Evolutionary conservation across 2,113 vertebrate genomes (phyloP), one percentile per base, ranked within the genome.

Genomic region (Syrmaticus mikado): DNA sequence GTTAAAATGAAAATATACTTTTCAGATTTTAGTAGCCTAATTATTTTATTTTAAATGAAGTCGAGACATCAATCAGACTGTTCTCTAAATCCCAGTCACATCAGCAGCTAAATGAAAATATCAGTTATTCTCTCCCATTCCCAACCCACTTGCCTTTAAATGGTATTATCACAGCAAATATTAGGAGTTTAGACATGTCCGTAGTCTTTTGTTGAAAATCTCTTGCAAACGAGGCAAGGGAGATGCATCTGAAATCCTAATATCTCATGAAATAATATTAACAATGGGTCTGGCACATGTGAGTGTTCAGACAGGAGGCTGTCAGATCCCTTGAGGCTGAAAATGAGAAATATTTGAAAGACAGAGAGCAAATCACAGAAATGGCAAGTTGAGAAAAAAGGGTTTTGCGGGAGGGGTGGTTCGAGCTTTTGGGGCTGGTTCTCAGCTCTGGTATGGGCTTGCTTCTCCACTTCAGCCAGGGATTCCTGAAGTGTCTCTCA

Each of bases 1-100:
- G 93, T 96, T 97, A 93, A 97, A 98, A 96, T 97, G 88, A 97
- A 97, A 97, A 97, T 96, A 95, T 89, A 97, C 81, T 94, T 97
- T 96, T 95, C 82, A 95, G 89, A 96, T 95, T 96, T 96, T 96
- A 96, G 86, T 96, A 89, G 85, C 88, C 90, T 96, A 95, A 95
- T 97, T 94, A 97, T 97, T 97, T 96, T 97, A 93, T 92, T 97
- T 97, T 96, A 96, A 97, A 94, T 80, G 95, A 97, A 97, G 94
- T 85, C 0, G 36, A 50, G 85, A 81, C 87, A 96, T 96, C 92
- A 97, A 94, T 97, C 95, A 95, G 66, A 67, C 71, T 83, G 75
- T 93, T 89, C 93, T 96, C 94, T 95, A 95, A 97, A 97, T 93
- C 85, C 77, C 83, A 92, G 90, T 94, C 92, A 95, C 93, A 91